Evolutionary conservation across 2,888 invertebrate genomes (phyloP), one percentile per base, ranked within the genome.

Genomic region (Leptura quadrifasciata): DNA sequence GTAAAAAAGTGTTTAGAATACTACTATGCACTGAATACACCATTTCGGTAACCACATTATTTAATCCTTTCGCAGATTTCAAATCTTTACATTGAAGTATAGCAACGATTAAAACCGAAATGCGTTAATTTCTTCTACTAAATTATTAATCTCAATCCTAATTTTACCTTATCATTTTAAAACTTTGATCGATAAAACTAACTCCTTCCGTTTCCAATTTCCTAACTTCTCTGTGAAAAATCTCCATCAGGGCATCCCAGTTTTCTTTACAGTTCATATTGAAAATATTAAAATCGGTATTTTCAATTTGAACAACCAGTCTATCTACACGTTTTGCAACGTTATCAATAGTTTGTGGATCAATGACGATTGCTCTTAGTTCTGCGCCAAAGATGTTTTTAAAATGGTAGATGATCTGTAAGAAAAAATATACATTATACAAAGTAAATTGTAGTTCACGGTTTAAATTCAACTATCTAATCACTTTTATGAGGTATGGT

Each of bases 341-440:
- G 78, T 94, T 94, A 85, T 97, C 97, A 64, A 98, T 95, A 84
- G 95, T 94, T 10, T 95, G 94, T 0, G 97, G 96, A 87, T 97
- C 96, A 77, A 94, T 94, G 47, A 97, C 95, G 39, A 97, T 95
- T 0, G 96, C 94, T 85, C 96, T 96, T 2, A 98, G 89, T 84
- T 97, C 96, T 0, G 94, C 91, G 0, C 97, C 97, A 87, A 98
- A 97, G 76, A 98, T 95, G 82, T 96, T 96, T 87, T 96, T 94
- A 86, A 97, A 97, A 85, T 97, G 96, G 84, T 95, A 93, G 3
- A 97, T 91, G 0, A 96, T 93, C 94, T 94, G 86, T 2, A 83
- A 85, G 72, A 82, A 31, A 31, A 64, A 4, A 17, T 31, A 17
- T n/a, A n/a, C n/a, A 2, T 60, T 60, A 60, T 8, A 21, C 3